Evolutionary conservation across 2,888 invertebrate genomes (phyloP).

Genomic region (Microchrysa polita): DNA sequence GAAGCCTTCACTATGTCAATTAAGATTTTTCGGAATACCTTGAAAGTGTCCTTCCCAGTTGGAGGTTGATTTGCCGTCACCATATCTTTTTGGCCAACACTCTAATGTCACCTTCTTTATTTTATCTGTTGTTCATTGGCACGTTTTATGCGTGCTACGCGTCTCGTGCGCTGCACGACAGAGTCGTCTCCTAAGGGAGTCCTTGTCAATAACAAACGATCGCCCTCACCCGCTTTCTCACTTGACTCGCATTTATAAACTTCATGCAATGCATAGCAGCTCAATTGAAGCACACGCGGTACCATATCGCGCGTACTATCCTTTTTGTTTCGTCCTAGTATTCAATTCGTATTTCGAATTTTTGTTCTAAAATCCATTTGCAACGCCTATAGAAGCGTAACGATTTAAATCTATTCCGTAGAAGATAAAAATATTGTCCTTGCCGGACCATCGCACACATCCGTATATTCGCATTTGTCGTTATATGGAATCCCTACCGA

Average conservation of each 20-base stretch:
- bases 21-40: too few relatives aligned
- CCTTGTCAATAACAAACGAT: constrained; percentile 30
- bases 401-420: constrained; percentile 53
- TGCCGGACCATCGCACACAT: constrained; percentile 1
- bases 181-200: constrained; percentile 20
- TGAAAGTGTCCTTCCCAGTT: too few relatives aligned
- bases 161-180: neutral
- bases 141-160: constrained; percentile 25
- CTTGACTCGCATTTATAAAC: constrained; percentile 18
- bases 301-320: neutral
- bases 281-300: constrained; percentile 22
- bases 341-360: constrained; percentile 32
- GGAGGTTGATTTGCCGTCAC: too few relatives aligned
- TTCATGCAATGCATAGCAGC: constrained; percentile 17
- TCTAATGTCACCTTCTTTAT: too few relatives aligned
- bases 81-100: too few relatives aligned
- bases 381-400: constrained; percentile 53
- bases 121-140: neutral
- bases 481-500: constrained; percentile 33
- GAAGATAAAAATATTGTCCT: constrained; percentile 50
- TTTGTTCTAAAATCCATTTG: constrained; percentile 53
- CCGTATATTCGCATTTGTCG: constrained; percentile 32
- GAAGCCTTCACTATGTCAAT: too few relatives aligned
- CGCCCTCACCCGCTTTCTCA: neutral
- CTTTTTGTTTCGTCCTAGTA: constrained; percentile 4